Base-by-base conservation (phyloP, 2,888 invertebrate species). In the Xanthia icteritia region DNA sequence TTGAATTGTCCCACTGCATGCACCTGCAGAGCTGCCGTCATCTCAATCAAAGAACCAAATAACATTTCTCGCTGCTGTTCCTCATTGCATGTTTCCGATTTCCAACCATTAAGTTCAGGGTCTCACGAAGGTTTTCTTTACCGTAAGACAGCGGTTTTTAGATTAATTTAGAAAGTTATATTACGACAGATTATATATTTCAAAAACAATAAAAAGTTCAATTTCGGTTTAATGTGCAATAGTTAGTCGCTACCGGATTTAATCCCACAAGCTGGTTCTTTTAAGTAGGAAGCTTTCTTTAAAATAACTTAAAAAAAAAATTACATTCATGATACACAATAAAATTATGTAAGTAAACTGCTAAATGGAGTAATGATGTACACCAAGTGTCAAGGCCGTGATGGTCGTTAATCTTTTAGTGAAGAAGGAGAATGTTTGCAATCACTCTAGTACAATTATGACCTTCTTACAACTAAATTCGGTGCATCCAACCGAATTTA, bases 321-420 rank as follows among this genome's bases (percentile, higher is more conserved):
- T 80, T 79, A 64, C 48, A 36, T 31, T 51, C 36, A 64, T 67
- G 45, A 42, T 23, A 60, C 56, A 39, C 23, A 69, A 60, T 61
- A 48, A 36, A 45, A 11, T 65, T 23, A 77, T 65, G 69, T 73
- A 73, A 77, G 60, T 83, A 73, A 73, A 73, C 27, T 54, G 31
- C 15, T 23, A 60, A 69, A 63, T 68, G 23, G 20, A 72, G 36
- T 61, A 48, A 75, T 63, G 36, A 76, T n/a, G 60, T 39, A 23
- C 36, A n/a, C 31, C 15, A 56, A 69, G 60, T 76, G 76, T 83
- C 83, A 83, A 83, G 83, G 83, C 39, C 64, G 23, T 9, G n/a
- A 36, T 36, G 48, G 36, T 73, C 48, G 61, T 70, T 54, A 69
- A 36, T 68, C 56, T 68, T 60, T 58, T 48, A 76, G 39, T 23